Evolutionary conservation across 2,797 vertebrate species (phyloP).

Genomic region (Echiichthys vipera): DNA sequence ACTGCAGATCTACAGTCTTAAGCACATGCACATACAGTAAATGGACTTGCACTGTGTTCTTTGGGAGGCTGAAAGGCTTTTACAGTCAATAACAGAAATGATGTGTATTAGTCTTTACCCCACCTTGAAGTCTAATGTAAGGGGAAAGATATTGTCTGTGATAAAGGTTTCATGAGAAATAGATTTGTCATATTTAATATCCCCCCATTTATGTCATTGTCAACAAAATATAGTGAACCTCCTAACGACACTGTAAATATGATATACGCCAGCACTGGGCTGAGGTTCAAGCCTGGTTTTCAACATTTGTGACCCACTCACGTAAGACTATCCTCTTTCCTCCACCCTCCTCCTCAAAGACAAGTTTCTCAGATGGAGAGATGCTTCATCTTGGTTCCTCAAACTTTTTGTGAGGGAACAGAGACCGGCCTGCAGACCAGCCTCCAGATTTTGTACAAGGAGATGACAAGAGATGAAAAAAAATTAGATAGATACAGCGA

Average conservation of each 20-base stretch:
- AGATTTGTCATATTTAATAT: not conserved
- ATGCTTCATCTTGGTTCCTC: slow-evolving; percentile 6
- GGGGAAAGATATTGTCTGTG: not conserved
- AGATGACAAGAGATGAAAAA: slow-evolving; percentile 48
- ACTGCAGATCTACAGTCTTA: slow-evolving; percentile 51
- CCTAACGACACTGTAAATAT: not conserved
- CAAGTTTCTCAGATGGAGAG: slow-evolving; percentile 4
- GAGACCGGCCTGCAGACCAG: slow-evolving; percentile 52
- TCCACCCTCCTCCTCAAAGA: not conserved
- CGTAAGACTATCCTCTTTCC: no score
- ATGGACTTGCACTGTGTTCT: slow-evolving; percentile 27
- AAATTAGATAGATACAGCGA: slow-evolving; percentile 50
- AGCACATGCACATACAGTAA: slow-evolving; percentile 47
- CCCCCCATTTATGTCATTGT: not conserved
- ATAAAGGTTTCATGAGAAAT: not conserved
- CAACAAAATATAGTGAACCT: not conserved
- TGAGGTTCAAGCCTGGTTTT: not conserved
- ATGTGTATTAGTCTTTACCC: not conserved
- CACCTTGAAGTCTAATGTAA: slow-evolving; percentile 6
- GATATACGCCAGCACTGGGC: not conserved
- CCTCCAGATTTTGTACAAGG: slow-evolving; percentile 51
- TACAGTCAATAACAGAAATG: not conserved
- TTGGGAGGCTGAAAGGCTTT: slow-evolving; percentile 18
- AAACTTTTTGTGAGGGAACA: slow-evolving; percentile 36
- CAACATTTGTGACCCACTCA: not conserved